phyloP scores from a whole-genome alignment of 2,888 invertebrate species.

The Plusia festucae region DNA sequence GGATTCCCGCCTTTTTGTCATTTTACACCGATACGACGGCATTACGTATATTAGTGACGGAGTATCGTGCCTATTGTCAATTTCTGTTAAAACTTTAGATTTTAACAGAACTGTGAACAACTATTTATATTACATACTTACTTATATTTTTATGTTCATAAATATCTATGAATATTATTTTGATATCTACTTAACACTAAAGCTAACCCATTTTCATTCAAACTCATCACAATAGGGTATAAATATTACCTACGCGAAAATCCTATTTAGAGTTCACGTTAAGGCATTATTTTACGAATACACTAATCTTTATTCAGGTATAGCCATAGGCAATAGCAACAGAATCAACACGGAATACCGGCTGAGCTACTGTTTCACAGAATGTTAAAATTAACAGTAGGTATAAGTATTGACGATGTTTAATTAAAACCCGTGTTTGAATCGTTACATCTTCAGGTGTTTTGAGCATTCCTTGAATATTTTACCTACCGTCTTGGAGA shows the following conservation, averaged over 20 bases:
- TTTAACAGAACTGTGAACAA: too few species aligned
- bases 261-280: too few species aligned
- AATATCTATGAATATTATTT: too few species aligned
- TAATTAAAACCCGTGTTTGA: constrained; percentile 69
- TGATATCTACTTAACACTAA: too few species aligned
- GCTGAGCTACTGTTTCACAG: constrained; percentile 62
- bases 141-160: too few species aligned
- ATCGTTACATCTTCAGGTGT: constrained; percentile 55
- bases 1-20: constrained; percentile 76
- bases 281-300: too few species aligned
- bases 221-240: too few species aligned
- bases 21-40: constrained; percentile 65
- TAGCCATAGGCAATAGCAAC: constrained; percentile 9
- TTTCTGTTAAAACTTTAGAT: not conserved
- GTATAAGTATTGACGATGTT: constrained; percentile 68
- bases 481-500: constrained; percentile 12
- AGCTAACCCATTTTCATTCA: too few species aligned
- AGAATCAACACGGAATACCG: constrained; percentile 53
- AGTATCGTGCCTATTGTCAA: not conserved
- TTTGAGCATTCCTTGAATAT: constrained; percentile 45
- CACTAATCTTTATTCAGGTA: not conserved
- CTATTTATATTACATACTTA: too few species aligned
- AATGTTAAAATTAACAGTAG: constrained; percentile 77
- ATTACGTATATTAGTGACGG: constrained; percentile 46
- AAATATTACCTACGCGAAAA: too few species aligned